Evolutionary conservation across 2,797 vertebrate genomes (phyloP).

Genomic region (Periparus ater): DNA sequence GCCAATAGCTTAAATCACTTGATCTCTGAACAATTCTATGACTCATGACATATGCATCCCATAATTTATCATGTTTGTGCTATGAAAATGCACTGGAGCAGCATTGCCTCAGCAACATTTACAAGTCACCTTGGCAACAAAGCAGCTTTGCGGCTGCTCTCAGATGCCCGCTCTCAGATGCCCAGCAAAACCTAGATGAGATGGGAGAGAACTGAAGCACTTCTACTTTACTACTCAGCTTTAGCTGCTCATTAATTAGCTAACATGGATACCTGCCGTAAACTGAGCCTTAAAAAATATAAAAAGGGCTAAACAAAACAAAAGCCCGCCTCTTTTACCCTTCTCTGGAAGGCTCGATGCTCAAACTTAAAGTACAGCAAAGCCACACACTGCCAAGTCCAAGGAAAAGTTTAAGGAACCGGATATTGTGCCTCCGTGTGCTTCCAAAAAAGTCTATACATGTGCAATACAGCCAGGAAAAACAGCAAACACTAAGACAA

Average conservation of each 20-base stretch:
- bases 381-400: neutral
- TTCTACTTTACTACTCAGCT: neutral
- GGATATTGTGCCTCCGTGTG: accelerated
- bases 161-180: conserved; percentile 41
- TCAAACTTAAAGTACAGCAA: neutral
- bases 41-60: conserved; percentile 77
- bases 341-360: neutral
- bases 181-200: conserved; percentile 61
- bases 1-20: conserved; percentile 70
- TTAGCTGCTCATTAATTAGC: neutral
- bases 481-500: neutral
- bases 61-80: conserved; percentile 79
- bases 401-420: conserved; percentile 8
- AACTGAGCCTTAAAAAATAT: neutral
- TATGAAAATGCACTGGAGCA: conserved; percentile 76
- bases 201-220: conserved; percentile 47
- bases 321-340: neutral
- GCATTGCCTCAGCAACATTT: conserved; percentile 82
- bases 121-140: conserved; percentile 79
- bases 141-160: conserved; percentile 63
- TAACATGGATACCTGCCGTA: neutral
- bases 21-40: conserved; percentile 74
- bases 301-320: neutral
- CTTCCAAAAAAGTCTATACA: neutral
- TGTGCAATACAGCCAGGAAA: neutral